A percentile compares a stretch with the other conserved stretches of the same genome.
These are phyloP conservation scores for Lepidochitona cinerea DNA, from an alignment of 2,888 invertebrate species.

Conservation along the genomic window DNA sequence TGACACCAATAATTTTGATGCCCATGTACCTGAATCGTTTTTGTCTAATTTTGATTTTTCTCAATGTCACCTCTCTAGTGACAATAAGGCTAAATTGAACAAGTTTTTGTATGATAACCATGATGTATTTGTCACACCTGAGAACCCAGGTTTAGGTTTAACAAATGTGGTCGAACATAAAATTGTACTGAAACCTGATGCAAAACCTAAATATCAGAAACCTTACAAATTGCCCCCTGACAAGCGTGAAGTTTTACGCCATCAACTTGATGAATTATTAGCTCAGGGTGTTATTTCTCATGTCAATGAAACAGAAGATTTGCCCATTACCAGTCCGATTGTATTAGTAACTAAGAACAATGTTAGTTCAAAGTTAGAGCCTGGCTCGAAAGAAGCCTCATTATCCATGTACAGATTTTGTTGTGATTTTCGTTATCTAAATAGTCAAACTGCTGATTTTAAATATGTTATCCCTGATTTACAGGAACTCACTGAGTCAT, in stretches of 20 bases:
- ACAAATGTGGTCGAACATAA: background rate
- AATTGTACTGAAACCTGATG: conserved; percentile 4
- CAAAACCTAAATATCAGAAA: background rate
- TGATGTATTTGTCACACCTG: conserved; percentile 11
- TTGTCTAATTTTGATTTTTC: too few relatives aligned
- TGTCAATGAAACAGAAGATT: conserved; percentile 5
- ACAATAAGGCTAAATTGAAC: too few relatives aligned
- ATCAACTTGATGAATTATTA: conserved; percentile 7
- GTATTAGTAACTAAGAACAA: conserved; percentile 1
- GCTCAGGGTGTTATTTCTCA: conserved; percentile 10
- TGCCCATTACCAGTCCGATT: conserved; percentile 8
- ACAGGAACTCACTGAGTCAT: conserved; percentile 5
- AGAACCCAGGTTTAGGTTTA: conserved; percentile 1
- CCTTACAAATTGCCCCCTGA: conserved; percentile 3
- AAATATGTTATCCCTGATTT: conserved; percentile 9
- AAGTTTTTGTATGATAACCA: background rate
- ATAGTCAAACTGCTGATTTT: conserved; percentile 7
- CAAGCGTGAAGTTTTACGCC: conserved; percentile 4
- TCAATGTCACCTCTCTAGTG: too few relatives aligned
- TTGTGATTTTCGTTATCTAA: conserved; percentile 10
- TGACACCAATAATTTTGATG: too few relatives aligned
- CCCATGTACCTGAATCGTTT: too few relatives aligned
- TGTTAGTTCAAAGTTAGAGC: background rate
- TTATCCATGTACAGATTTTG: conserved; percentile 5
- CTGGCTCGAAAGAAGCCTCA: background rate